Evolutionary conservation across 2,113 vertebrate genomes (phyloP).

Genomic region (Trogon melanurus): DNA sequence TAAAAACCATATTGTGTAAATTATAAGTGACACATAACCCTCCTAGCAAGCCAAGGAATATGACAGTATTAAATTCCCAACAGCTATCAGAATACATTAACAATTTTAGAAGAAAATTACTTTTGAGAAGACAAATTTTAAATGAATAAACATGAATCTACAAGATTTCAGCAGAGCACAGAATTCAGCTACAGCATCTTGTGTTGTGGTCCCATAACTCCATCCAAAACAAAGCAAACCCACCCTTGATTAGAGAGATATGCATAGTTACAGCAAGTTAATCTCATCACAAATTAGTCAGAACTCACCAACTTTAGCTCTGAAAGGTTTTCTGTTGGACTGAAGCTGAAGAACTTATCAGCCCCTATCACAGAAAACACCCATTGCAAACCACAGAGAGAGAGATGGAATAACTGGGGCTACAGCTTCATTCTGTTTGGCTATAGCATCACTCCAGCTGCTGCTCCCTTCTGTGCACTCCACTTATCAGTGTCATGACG

Average conservation of each 20-base stretch:
- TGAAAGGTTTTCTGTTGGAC: not conserved
- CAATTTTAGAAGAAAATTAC: not conserved
- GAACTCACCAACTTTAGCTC: constrained; percentile 14
- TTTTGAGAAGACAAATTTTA: constrained; percentile 14
- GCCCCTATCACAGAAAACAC: not conserved
- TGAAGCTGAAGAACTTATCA: constrained; percentile 14
- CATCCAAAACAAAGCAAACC: not conserved
- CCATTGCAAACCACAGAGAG: not conserved
- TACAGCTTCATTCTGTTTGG: not conserved
- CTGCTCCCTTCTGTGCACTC: not conserved
- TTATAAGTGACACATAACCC: constrained; percentile 23
- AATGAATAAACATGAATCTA: constrained; percentile 25
- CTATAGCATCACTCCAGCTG: not conserved
- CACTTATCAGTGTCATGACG: not conserved
- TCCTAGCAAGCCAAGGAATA: constrained; percentile 11
- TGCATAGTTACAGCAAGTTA: not conserved
- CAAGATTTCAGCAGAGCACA: not conserved
- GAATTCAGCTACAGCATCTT: not conserved
- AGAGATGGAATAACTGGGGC: not conserved
- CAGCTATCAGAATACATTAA: constrained; percentile 24
- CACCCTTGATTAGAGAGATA: not conserved
- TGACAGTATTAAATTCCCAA: constrained; percentile 27
- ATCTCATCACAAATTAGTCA: constrained; percentile 13
- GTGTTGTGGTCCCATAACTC: not conserved
- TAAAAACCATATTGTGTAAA: constrained; percentile 25